phyloP scores from a whole-genome alignment of 2,888 invertebrate species.

The Andrena marginata region DNA sequence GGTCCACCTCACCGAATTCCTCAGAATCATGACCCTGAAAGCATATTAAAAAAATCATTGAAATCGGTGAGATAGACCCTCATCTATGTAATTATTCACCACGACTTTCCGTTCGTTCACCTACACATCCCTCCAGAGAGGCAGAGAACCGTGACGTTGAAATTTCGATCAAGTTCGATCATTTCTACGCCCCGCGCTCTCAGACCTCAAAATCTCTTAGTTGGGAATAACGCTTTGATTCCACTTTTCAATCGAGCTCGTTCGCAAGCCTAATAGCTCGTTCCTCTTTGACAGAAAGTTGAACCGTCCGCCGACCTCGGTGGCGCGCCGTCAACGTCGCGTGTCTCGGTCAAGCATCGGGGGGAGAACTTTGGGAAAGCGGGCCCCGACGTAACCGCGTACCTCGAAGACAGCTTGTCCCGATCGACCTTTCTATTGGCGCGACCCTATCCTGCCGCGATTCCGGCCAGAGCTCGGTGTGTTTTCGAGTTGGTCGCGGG shows the following conservation, averaged over 20 bases:
- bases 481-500: constrained; percentile 61
- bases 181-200: constrained; percentile 50
- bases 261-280: constrained; percentile 52
- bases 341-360: constrained; percentile 66
- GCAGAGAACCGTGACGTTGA: too few relatives aligned
- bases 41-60: too few relatives aligned
- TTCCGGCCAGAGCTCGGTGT: constrained; percentile 37
- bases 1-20: too few relatives aligned
- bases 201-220: constrained; percentile 72
- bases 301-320: constrained; percentile 58
- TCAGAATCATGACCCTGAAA: too few relatives aligned
- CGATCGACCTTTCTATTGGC: constrained; percentile 15
- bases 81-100: too few relatives aligned
- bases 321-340: constrained; percentile 49
- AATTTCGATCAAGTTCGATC: constrained; percentile 31
- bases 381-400: constrained; percentile 31
- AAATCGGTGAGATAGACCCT: too few relatives aligned
- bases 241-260: constrained; percentile 59
- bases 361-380: constrained; percentile 56
- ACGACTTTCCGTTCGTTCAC: too few relatives aligned
- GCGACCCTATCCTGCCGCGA: background rate
- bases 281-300: constrained; percentile 68
- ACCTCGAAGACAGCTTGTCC: constrained; percentile 35
- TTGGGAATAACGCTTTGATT: constrained; percentile 75
- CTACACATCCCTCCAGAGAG: too few relatives aligned